Conservation (phyloP, 2,888 invertebrate genomes). For the Anticlea derivata region DNA sequence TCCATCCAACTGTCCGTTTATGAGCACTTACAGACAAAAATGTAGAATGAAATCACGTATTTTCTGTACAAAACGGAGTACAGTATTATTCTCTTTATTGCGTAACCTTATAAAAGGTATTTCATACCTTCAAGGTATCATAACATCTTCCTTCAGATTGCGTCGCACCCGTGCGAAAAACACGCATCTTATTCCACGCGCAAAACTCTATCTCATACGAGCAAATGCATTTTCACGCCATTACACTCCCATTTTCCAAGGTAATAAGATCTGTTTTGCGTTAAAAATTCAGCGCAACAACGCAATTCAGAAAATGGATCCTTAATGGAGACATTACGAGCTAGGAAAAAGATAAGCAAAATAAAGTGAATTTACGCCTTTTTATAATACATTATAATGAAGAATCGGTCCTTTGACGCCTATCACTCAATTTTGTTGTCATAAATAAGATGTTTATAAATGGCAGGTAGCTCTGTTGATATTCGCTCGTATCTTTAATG, state of each 20-base stretch:
- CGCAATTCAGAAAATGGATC: constrained; percentile 28
- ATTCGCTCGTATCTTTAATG: too few relatives aligned
- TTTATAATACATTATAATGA: constrained; percentile 8
- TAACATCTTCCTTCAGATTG: constrained; percentile 5
- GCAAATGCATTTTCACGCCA: constrained; percentile 21
- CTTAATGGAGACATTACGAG: constrained; percentile 31
- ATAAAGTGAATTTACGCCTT: constrained; percentile 7
- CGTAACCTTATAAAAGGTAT: background rate
- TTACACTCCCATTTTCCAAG: constrained; percentile 18
- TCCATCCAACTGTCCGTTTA: too few relatives aligned
- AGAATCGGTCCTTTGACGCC: constrained; percentile 8
- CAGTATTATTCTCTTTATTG: background rate
- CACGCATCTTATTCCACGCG: background rate
- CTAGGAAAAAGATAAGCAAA: constrained; percentile 15
- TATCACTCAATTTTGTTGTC: constrained; percentile 17
- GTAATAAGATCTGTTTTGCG: constrained; percentile 27
- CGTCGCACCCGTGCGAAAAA: constrained; percentile 8
- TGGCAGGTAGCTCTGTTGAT: too few relatives aligned
- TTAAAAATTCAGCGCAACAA: constrained; percentile 24
- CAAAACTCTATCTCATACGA: constrained; percentile 7
- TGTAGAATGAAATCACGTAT: too few relatives aligned
- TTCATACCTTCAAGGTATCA: background rate
- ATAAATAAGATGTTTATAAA: background rate
- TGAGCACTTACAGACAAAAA: too few relatives aligned
- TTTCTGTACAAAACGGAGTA: background rate